Percentiles rank a stretch among this genome's conserved stretches.
These are phyloP conservation scores for Lepidostoma basale DNA, from an alignment of 1,140 invertebrate genomes.

Conservation along the genomic window DNA sequence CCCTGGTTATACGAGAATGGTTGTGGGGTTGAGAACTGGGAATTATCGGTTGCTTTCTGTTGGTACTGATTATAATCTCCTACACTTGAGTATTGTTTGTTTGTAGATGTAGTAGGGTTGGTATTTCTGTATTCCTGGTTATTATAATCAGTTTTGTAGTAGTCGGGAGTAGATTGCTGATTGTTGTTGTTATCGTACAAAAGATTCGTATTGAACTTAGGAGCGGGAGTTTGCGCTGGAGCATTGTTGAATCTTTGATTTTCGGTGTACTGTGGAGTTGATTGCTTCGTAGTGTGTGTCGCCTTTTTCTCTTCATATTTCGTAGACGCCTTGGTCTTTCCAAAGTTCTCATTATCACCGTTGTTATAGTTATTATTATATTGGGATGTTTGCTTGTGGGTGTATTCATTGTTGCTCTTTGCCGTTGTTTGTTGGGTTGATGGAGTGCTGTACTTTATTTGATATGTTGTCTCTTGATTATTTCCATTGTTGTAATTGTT, in stretches of 20 bases:
- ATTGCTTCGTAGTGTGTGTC: constrained; percentile 30
- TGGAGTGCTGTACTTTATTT: constrained; percentile 8
- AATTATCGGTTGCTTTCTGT: not conserved
- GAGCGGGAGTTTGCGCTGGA: constrained; percentile 33
- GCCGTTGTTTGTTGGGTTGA: constrained; percentile 21
- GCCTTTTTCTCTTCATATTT: constrained; percentile 38
- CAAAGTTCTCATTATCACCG: constrained; percentile 24
- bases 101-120: constrained; percentile 23
- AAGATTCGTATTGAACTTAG: constrained; percentile 44
- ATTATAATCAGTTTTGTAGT: constrained; percentile 34
- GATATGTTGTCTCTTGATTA: constrained; percentile 23
- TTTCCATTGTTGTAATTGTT: constrained; percentile 26
- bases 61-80: not conserved
- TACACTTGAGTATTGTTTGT: constrained; percentile 22
- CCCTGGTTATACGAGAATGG: not conserved
- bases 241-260: constrained; percentile 43
- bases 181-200: constrained; percentile 45
- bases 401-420: constrained; percentile 13
- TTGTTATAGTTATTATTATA: constrained; percentile 28
- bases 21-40: not conserved
- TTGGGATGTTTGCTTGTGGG: constrained; percentile 29
- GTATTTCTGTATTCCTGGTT: constrained; percentile 31
- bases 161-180: constrained; percentile 41
- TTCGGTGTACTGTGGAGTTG: constrained; percentile 43
- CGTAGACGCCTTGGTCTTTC: constrained; percentile 34